Evolutionary conservation across 2,797 vertebrate genomes (phyloP).

Genomic region (Tokudaia muenninki): DNA sequence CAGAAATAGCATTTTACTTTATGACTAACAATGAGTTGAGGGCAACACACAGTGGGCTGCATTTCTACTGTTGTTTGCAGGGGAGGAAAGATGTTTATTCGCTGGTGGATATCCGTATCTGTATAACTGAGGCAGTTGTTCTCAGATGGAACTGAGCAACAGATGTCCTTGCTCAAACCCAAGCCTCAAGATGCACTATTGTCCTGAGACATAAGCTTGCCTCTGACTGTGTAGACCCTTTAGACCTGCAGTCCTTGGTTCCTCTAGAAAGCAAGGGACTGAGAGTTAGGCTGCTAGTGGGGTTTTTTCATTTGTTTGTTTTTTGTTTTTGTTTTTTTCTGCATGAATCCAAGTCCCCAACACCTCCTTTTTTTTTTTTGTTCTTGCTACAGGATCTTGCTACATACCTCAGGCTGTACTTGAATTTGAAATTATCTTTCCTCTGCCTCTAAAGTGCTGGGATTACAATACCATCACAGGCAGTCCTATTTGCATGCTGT

Average conservation of each 20-base stretch:
- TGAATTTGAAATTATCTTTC: background rate
- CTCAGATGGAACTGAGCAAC: background rate
- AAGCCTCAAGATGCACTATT: background rate
- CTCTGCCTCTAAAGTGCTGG: background rate
- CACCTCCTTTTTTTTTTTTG: background rate
- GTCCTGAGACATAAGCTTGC: background rate
- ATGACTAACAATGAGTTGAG: slow-evolving; percentile 6
- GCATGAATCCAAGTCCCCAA: background rate
- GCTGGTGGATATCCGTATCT: background rate
- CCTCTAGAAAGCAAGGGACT: background rate
- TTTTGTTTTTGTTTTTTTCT: background rate
- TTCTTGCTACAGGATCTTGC: background rate
- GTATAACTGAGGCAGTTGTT: background rate
- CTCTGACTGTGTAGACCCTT: background rate
- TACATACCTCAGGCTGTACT: background rate
- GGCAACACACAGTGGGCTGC: background rate
- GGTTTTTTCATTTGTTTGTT: background rate
- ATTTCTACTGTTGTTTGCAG: slow-evolving; percentile 29
- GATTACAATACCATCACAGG: too few relatives aligned
- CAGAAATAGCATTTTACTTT: slow-evolving; percentile 43
- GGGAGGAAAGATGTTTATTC: slow-evolving; percentile 18
- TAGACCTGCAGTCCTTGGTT: background rate
- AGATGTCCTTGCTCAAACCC: background rate
- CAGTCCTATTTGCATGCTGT: background rate
- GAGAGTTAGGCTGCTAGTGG: slow-evolving; percentile 30